Percentiles rank a stretch among this genome's conserved stretches.
phyloP scores from a whole-genome alignment of 1,140 invertebrate genomes.

The Stratiolaelaps scimitus region DNA sequence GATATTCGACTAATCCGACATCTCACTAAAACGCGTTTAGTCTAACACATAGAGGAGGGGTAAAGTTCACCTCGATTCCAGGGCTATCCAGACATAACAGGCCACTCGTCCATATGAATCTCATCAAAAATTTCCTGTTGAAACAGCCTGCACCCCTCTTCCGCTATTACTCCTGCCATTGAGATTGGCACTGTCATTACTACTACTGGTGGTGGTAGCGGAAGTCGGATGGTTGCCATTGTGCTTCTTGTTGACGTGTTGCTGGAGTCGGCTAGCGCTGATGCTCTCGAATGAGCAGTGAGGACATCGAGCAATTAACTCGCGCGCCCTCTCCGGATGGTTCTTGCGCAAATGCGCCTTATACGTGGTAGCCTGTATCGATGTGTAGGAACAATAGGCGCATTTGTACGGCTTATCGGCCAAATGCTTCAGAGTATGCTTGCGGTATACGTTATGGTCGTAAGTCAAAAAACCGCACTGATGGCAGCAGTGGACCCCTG shows the following conservation, averaged over 20 bases:
- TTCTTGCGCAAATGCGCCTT: conserved; percentile 1
- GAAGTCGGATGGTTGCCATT: too few species aligned
- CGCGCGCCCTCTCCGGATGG: neutral
- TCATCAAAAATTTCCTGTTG: too few species aligned
- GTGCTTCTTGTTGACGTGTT: neutral
- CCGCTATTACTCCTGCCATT: too few species aligned
- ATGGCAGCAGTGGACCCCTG: neutral
- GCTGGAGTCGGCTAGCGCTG: neutral
- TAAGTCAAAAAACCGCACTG: conserved; percentile 15
- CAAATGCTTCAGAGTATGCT: conserved; percentile 1
- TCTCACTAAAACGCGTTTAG: too few species aligned
- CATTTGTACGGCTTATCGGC: conserved; percentile 22
- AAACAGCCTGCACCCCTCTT: too few species aligned
- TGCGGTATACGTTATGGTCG: conserved; percentile 18
- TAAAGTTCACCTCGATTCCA: too few species aligned
- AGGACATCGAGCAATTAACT: conserved; percentile 13
- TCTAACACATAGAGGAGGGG: too few species aligned
- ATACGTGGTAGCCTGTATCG: conserved; percentile 18
- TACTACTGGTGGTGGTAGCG: too few species aligned
- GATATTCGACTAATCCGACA: too few species aligned
- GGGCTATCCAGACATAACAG: too few species aligned
- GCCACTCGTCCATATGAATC: too few species aligned
- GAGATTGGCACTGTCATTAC: too few species aligned
- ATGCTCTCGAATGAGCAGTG: conserved; percentile 15
- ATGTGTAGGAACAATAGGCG: conserved; percentile 11